Evolutionary conservation across 2,113 vertebrate genomes (phyloP), one percentile per base, ranked within the genome.

Genomic region (Orientallactaga bullata): DNA sequence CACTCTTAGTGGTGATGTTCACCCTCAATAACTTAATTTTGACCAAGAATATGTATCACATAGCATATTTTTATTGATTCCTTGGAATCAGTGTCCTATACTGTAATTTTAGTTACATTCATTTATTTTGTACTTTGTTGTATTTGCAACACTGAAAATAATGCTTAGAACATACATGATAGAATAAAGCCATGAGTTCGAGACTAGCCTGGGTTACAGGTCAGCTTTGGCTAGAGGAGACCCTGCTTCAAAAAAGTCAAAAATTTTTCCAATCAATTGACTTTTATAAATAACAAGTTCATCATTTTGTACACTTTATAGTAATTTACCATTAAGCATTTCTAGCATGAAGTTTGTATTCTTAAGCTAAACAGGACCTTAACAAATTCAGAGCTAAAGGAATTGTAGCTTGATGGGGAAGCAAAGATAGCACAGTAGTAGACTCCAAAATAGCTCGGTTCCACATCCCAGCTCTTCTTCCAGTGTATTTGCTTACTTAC

Each of bases 231-330:
- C 30, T 65, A 89, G 32, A 51, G 72, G 77, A 81, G 71, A 42
- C 51, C 85, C 71, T 32, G n/a, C 17, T 47, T 47, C 42, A 47
- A 47, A 47, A 5, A 47, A 47, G 8, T 47, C 42, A 47, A 47
- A 47, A 88, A 90, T 82, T 65, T 78, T 69, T 63, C 16, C 72
- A 39, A 47, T 79, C 21, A 83, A 0, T 81, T 95, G 89, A 92
- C 65, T 88, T 0, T 77, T 77, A 1, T 63, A 80, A 94, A 90
- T 47, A 68, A 6, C 65, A 81, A 68, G 2, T 65, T 28, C 39
- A 88, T 93, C 17, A 51, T 95, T 92, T 89, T 90, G 37, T 6
- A 74, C 2, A 76, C 15, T 83, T 80, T 88, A 84, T 32, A 71
- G 37, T 17, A 47, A 35, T 63, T 79, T 72, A 6, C 37, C 47